phyloP scores from a whole-genome alignment of 1,140 invertebrate genomes.

The Papilio aristodemus region DNA sequence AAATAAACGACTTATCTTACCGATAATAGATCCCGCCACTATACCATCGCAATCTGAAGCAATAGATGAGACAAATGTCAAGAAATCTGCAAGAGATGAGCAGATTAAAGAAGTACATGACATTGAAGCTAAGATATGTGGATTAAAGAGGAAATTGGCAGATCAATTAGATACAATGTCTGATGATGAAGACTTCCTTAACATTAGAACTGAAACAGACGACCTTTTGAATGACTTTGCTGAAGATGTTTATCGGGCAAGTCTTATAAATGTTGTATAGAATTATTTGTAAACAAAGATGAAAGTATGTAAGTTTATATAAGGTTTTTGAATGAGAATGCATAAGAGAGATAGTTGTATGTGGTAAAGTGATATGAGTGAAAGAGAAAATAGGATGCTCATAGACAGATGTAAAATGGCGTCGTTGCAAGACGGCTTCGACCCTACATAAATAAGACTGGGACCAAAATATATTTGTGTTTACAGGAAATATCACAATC shows the following conservation, averaged over 20 bases:
- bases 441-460: no score
- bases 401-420: no score
- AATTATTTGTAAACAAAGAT: no score
- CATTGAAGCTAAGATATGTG: conserved; percentile 81
- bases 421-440: no score
- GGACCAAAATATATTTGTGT: conserved; percentile 9
- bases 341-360: neutral
- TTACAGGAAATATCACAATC: conserved; percentile 70
- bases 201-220: conserved; percentile 82
- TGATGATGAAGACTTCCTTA: conserved; percentile 83
- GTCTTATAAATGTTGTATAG: neutral
- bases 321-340: no score
- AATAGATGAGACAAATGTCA: conserved; percentile 19
- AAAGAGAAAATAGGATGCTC: no score
- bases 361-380: no score
- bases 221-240: conserved; percentile 83
- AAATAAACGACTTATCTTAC: conserved; percentile 64
- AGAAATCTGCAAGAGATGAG: conserved; percentile 49
- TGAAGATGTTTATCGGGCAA: conserved; percentile 74
- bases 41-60: conserved; percentile 55
- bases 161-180: conserved; percentile 79
- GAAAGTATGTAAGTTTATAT: no score
- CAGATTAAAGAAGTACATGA: conserved; percentile 77
- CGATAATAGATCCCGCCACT: conserved; percentile 75
- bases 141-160: conserved; percentile 79